Evolutionary conservation across 2,797 vertebrate species (phyloP), one percentile per base, ranked within the genome.

Genomic region (Arrhamphus sclerolepis): DNA sequence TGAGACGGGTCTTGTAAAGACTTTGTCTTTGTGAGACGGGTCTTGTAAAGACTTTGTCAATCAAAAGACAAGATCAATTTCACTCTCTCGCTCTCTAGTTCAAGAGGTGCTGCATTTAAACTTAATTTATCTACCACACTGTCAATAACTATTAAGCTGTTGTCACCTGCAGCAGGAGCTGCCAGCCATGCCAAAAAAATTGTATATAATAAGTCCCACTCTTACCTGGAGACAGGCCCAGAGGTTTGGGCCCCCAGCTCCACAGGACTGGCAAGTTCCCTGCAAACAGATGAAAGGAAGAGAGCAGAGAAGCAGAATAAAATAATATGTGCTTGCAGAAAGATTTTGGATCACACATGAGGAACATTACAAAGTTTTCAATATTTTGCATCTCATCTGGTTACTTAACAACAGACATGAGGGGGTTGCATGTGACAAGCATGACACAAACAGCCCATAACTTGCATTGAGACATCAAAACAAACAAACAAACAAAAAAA

Each of bases 171-270:
- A 41, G 52, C 1, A 5, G 5, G 7, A 24, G 34, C 19, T 26
- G 42, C 16, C 5, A 16, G 19, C 42, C 46, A 42, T n/a, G n/a
- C n/a, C n/a, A n/a, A n/a, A n/a, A n/a, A n/a, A n/a, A n/a, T n/a
- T n/a, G n/a, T n/a, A n/a, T n/a, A n/a, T n/a, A n/a, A n/a, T 6
- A 4, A 47, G 49, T 40, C 4, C 19, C 3, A 5, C 40, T 0
- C 38, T 48, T 90, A 99, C 98, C 96, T 99, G 97, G 59, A 99
- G 93, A 91, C 98, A 99, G 65, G 98, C 98, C 97, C 97, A 99
- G 39, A 99, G 92, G 85, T 99, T 99, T 47, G 97, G 96, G 65
- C 97, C 97, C 29, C 91, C 92, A 2, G 94, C 96, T 47, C 95
- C 96, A 64, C 98, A 99, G 0, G 97, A 97, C 82, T 98, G 97